These are phyloP conservation scores for Pterobdella sp. DNA, from an alignment of 2,888 invertebrate species.

Conservation along the genomic window DNA sequence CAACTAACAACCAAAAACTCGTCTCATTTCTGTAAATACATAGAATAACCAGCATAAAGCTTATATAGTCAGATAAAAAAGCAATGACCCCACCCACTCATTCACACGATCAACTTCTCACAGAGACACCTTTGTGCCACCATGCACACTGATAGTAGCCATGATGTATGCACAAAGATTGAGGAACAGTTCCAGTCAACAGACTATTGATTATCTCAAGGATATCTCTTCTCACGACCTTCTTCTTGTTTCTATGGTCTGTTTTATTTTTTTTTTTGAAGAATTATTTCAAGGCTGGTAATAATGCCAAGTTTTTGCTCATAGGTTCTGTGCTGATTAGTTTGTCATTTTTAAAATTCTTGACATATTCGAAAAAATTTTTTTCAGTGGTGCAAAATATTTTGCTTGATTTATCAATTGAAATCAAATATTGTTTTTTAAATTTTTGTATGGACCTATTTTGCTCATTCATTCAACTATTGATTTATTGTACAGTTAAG, in stretches of 20 bases:
- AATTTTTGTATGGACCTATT: too few relatives aligned
- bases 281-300: not conserved
- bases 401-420: not conserved
- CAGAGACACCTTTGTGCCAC: conserved; percentile 74
- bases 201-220: conserved; percentile 63
- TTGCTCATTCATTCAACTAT: too few relatives aligned
- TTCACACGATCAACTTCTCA: conserved; percentile 42
- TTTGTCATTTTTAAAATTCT: too few relatives aligned
- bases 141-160: conserved; percentile 84
- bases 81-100: not conserved
- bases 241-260: conserved; percentile 85
- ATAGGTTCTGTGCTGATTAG: too few relatives aligned
- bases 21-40: too few relatives aligned
- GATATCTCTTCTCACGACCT: conserved; percentile 79
- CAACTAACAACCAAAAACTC: too few relatives aligned
- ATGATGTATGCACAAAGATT: conserved; percentile 85
- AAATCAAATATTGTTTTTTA: not conserved
- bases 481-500: too few relatives aligned
- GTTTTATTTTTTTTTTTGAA: conserved; percentile 38
- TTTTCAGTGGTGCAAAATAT: not conserved
- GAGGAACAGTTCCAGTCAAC: conserved; percentile 65
- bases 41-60: too few relatives aligned
- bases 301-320: too few relatives aligned
- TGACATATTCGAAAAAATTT: not conserved
- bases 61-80: too few relatives aligned